Evolutionary conservation across 2,797 vertebrate genomes (phyloP).

Genomic region (Hemitrygon akajei): DNA sequence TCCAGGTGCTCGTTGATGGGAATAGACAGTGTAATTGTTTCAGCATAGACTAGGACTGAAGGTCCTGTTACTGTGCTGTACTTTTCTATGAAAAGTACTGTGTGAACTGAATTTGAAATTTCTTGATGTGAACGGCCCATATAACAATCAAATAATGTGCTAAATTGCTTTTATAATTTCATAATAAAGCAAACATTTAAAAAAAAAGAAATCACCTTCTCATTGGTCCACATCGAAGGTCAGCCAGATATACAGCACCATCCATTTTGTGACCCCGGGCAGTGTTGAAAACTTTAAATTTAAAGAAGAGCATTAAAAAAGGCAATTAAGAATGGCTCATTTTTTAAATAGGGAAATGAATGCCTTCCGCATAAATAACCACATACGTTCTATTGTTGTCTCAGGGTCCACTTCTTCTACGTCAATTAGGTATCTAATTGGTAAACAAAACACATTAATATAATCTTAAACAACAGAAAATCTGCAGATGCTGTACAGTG

Average conservation of each 20-base stretch:
- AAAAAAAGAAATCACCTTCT: constrained; percentile 49
- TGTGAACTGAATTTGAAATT: background rate
- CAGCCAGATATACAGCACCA: constrained; percentile 53
- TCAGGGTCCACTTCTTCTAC: constrained; percentile 60
- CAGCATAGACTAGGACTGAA: no score
- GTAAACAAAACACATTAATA: background rate
- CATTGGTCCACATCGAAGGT: constrained; percentile 55
- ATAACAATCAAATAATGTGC: background rate
- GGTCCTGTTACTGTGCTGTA: no score
- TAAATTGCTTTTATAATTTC: background rate
- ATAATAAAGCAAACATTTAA: constrained; percentile 39
- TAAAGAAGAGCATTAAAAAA: constrained; percentile 4
- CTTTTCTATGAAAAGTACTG: no score
- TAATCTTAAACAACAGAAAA: background rate
- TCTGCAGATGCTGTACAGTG: no score
- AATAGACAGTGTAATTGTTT: no score
- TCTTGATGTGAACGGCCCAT: background rate
- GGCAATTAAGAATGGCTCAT: background rate
- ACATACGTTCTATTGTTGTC: constrained; percentile 53
- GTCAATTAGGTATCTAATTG: constrained; percentile 55
- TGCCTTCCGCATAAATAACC: constrained; percentile 10
- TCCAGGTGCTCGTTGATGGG: no score
- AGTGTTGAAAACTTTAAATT: constrained; percentile 53
- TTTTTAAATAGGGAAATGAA: background rate
- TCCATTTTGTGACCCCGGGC: constrained; percentile 57